phyloP scores from a whole-genome alignment of 2,888 invertebrate species.

The Glyphotaelius pellucidus region DNA sequence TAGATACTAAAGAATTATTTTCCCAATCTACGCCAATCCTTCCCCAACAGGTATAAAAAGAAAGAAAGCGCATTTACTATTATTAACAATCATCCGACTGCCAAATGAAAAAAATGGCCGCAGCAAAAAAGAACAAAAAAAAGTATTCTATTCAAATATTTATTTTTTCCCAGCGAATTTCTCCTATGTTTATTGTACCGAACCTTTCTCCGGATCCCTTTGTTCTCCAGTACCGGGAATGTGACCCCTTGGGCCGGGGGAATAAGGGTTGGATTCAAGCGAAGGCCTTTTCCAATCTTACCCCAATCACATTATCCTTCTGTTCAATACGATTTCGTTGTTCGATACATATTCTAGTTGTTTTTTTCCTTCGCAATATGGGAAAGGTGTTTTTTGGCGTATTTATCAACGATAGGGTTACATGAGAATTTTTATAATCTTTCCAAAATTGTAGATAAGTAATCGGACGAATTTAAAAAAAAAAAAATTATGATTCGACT shows the following conservation, averaged over 20 bases:
- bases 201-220: slow-evolving; percentile 46
- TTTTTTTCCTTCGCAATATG: slow-evolving; percentile 61
- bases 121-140: slow-evolving; percentile 23
- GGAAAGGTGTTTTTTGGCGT: slow-evolving; percentile 60
- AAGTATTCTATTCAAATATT: slow-evolving; percentile 47
- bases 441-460: no score
- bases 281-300: background rate
- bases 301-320: slow-evolving; percentile 52
- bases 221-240: slow-evolving; percentile 29
- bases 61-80: background rate
- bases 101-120: background rate
- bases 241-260: background rate
- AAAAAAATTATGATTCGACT: no score
- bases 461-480: no score
- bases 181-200: slow-evolving; percentile 30
- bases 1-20: background rate
- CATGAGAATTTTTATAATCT: background rate
- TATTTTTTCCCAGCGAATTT: slow-evolving; percentile 49
- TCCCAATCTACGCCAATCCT: background rate
- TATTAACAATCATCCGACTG: background rate
- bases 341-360: slow-evolving; percentile 52
- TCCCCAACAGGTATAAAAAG: background rate
- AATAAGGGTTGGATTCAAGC: background rate
- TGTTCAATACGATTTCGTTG: slow-evolving; percentile 45
- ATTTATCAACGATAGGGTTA: slow-evolving; percentile 24